Percentiles rank a stretch among this genome's conserved stretches.
These are phyloP conservation scores for Argyrosomus regius DNA, from an alignment of 2,797 vertebrate genomes.

Conservation along the genomic window DNA sequence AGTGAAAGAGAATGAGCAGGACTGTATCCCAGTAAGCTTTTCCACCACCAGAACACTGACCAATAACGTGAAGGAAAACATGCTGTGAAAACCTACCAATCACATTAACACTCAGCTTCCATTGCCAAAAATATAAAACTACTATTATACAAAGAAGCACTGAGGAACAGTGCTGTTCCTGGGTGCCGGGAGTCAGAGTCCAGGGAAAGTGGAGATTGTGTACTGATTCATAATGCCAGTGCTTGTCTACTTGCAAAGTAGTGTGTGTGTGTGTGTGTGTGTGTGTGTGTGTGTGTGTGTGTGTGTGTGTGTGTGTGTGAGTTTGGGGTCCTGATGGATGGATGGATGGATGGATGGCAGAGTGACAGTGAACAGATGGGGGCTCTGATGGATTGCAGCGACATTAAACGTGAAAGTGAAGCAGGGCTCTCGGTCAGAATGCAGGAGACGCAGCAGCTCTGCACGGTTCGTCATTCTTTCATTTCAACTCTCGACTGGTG, in stretches of 20 bases:
- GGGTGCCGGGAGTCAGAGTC: background rate
- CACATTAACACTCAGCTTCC: background rate
- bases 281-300: slow-evolving; percentile 35
- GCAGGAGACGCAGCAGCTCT: slow-evolving; percentile 34
- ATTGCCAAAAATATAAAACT: background rate
- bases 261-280: slow-evolving; percentile 24
- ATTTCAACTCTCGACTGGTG: slow-evolving; percentile 39
- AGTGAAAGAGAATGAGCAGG: background rate
- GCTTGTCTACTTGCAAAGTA: slow-evolving; percentile 14
- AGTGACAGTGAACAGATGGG: slow-evolving; percentile 83
- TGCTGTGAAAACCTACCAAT: background rate
- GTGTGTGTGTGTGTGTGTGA: slow-evolving; percentile 19
- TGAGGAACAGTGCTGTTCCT: background rate
- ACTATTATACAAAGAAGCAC: background rate
- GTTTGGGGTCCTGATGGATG: slow-evolving; percentile 29
- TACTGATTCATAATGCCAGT: slow-evolving; percentile 12
- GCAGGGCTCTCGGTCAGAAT: slow-evolving; percentile 56
- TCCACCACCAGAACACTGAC: background rate
- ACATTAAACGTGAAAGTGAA: slow-evolving; percentile 80
- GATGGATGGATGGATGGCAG: slow-evolving; percentile 68
- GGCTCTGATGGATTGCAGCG: slow-evolving; percentile 81
- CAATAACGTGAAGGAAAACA: background rate
- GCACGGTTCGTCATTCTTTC: slow-evolving; percentile 34
- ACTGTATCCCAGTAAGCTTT: background rate
- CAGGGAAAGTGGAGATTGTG: slow-evolving; percentile 3